Conservation (phyloP, 2,113 vertebrate species). For the Nesoenas mayeri region DNA sequence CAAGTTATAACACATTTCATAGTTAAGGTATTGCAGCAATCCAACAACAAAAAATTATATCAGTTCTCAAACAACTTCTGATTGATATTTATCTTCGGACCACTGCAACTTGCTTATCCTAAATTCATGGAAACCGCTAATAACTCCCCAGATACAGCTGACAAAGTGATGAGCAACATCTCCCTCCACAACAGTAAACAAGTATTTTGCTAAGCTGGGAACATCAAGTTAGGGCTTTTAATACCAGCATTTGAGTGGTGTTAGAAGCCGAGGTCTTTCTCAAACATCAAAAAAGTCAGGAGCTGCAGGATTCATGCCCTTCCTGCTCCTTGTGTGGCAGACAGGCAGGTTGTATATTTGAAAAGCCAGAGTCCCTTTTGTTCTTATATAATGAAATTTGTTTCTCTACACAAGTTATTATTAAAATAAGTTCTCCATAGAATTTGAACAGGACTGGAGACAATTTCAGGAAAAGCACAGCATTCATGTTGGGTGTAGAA, state of each 20-base stretch:
- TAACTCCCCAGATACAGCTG: neutral
- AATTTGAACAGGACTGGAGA: conserved; percentile 10
- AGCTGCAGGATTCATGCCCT: neutral
- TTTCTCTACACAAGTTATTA: conserved; percentile 38
- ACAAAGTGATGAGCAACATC: neutral
- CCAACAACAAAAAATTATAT: accelerated
- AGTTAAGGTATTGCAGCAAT: neutral
- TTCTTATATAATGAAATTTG: conserved; percentile 14
- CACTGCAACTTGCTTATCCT: neutral
- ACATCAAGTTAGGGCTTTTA: neutral
- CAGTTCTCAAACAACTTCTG: neutral
- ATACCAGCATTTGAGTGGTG: neutral
- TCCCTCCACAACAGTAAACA: neutral
- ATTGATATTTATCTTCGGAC: neutral
- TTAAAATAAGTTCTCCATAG: conserved; percentile 21
- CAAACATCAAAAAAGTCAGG: neutral
- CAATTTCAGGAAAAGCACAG: conserved; percentile 57
- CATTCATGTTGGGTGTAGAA: neutral
- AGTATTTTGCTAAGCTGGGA: neutral
- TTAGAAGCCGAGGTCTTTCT: neutral
- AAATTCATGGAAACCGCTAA: neutral
- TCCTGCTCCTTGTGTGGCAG: conserved; percentile 8
- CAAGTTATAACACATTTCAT: neutral
- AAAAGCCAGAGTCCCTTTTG: conserved; percentile 7
- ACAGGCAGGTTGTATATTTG: neutral